These are phyloP conservation scores for Lapara coniferarum DNA, from an alignment of 2,888 invertebrate species.

Conservation along the genomic window DNA sequence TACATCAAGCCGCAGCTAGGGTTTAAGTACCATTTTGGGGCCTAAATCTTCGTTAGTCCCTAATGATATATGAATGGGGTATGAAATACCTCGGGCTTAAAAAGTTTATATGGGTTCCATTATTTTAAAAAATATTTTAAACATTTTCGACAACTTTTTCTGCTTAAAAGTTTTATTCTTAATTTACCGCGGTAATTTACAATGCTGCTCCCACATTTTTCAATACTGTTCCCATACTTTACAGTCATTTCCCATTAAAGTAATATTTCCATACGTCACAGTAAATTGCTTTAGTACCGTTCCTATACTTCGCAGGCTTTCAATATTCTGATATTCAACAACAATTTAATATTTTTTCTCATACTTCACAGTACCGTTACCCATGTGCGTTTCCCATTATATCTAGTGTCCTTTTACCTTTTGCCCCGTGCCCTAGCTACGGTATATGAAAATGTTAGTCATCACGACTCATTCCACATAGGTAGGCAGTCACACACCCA, in stretches of 20 bases:
- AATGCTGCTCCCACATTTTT: neutral
- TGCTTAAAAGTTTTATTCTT: neutral
- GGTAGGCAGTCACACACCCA: constrained; percentile 16
- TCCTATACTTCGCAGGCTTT: neutral
- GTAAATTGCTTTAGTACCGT: neutral
- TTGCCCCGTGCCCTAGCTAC: neutral
- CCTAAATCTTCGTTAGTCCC: neutral
- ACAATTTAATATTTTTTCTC: neutral
- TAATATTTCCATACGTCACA: neutral
- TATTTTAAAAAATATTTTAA: neutral
- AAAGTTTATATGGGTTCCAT: too few relatives aligned
- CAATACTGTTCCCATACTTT: neutral
- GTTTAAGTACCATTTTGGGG: neutral
- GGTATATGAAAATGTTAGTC: constrained; percentile 8
- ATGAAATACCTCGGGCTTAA: too few relatives aligned
- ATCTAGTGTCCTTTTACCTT: neutral
- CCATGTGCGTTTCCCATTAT: too few relatives aligned
- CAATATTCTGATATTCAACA: neutral
- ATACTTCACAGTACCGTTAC: neutral
- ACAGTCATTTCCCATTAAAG: constrained; percentile 1
- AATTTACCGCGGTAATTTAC: neutral
- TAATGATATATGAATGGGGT: neutral
- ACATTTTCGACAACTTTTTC: neutral
- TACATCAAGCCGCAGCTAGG: constrained; percentile 8
- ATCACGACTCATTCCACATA: constrained; percentile 12